These are phyloP conservation scores for Microplitis deprimator DNA, from an alignment of 2,888 invertebrate genomes.

Conservation along the genomic window DNA sequence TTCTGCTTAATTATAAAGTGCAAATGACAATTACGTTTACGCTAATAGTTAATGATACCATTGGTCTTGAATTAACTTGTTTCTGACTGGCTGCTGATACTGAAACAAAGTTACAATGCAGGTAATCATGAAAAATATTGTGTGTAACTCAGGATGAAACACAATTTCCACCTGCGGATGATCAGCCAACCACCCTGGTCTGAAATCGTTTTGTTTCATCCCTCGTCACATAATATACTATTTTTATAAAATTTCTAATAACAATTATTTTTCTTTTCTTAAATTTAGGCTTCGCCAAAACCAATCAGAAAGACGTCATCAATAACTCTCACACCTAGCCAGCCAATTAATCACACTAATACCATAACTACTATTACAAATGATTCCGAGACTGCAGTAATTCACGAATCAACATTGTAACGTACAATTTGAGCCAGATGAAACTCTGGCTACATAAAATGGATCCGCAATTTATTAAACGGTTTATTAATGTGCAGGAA, in stretches of 20 bases:
- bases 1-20: too few species aligned
- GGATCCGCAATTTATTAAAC: constrained; percentile 11
- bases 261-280: constrained; percentile 34
- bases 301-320: constrained; percentile 66
- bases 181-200: too few species aligned
- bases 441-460: constrained; percentile 24
- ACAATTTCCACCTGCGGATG: too few species aligned
- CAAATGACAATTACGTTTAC: too few species aligned
- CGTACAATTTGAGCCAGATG: constrained; percentile 63
- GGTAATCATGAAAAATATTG: too few species aligned
- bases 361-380: constrained; percentile 37
- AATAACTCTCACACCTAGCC: constrained; percentile 64
- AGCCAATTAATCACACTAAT: constrained; percentile 60
- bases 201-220: too few species aligned
- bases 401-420: constrained; percentile 70
- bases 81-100: too few species aligned
- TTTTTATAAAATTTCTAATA: neutral
- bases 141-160: too few species aligned
- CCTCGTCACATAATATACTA: neutral
- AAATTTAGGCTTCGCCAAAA: constrained; percentile 64
- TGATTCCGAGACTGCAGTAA: constrained; percentile 63
- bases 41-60: too few species aligned
- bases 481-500: constrained; percentile 3
- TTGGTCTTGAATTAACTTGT: too few species aligned
- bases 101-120: too few species aligned